Conservation (phyloP, 2,888 invertebrate genomes). For the Rhamphomyia laevipes region DNA sequence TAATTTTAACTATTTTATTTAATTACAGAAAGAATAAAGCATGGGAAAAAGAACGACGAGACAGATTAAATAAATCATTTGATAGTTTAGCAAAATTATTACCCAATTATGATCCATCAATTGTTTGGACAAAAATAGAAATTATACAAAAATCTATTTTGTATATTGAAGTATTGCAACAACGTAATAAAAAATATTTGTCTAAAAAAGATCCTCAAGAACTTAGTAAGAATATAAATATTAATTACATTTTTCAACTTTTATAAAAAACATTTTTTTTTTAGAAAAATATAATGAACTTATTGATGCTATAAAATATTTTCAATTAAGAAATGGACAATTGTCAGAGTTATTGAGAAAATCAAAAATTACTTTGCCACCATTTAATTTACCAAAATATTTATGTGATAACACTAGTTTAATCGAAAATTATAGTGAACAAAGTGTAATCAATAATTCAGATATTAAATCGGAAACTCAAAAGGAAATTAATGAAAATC, state of each 20-base stretch:
- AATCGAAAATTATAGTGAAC: neutral
- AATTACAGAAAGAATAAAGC: constrained; percentile 31
- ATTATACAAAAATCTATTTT: constrained; percentile 34
- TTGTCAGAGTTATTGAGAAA: constrained; percentile 16
- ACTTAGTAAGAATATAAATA: constrained; percentile 11
- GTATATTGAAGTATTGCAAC: constrained; percentile 33
- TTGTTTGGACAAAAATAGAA: constrained; percentile 34
- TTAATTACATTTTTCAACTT: neutral
- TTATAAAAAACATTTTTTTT: constrained; percentile 1
- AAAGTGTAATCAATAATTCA: constrained; percentile 6
- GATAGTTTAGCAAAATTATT: constrained; percentile 27
- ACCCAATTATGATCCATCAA: constrained; percentile 34
- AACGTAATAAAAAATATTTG: constrained; percentile 28
- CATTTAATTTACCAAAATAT: constrained; percentile 14
- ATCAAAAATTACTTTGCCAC: constrained; percentile 17
- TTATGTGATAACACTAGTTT: constrained; percentile 13
- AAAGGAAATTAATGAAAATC: neutral
- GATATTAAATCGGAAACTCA: constrained; percentile 1
- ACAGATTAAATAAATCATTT: constrained; percentile 40
- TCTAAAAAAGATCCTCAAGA: constrained; percentile 15
- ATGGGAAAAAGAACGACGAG: constrained; percentile 49
- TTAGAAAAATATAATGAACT: constrained; percentile 17
- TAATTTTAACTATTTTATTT: neutral
- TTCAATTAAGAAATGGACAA: constrained; percentile 17
- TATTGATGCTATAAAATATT: constrained; percentile 14